Percentiles rank a stretch among this genome's conserved stretches.
phyloP scores from a whole-genome alignment of 2,888 invertebrate genomes.

The Quadriops clusia region DNA sequence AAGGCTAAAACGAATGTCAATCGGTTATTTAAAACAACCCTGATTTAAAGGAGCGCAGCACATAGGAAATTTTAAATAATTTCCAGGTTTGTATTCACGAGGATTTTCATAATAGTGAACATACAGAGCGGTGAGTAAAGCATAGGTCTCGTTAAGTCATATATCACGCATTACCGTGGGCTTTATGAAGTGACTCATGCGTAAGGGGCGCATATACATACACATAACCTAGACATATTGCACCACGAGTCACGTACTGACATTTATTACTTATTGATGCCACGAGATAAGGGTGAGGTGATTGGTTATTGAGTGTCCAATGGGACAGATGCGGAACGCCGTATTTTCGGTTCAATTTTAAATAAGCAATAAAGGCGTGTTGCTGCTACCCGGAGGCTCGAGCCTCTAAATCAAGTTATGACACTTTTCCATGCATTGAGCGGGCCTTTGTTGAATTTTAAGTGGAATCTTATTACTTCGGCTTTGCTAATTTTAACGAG shows the following conservation, averaged over 20 bases:
- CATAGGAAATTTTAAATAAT: too few relatives aligned
- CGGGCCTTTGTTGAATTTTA: constrained; percentile 24
- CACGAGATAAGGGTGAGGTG: constrained; percentile 22
- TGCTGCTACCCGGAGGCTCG: constrained; percentile 21
- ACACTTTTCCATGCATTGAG: constrained; percentile 21
- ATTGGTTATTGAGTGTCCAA: constrained; percentile 30
- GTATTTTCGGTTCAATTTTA: constrained; percentile 13
- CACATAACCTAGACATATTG: constrained; percentile 19
- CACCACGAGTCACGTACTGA: constrained; percentile 16
- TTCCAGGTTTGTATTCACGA: too few relatives aligned
- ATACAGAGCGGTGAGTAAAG: too few relatives aligned
- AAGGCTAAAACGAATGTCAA: too few relatives aligned
- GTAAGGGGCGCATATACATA: constrained; percentile 26
- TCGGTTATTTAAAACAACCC: too few relatives aligned
- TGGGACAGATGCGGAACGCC: constrained; percentile 26
- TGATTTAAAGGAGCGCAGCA: too few relatives aligned
- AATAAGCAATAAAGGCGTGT: constrained; percentile 20
- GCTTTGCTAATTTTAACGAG: constrained; percentile 16
- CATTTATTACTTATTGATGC: constrained; percentile 30
- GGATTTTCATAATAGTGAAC: too few relatives aligned
- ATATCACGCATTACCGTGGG: constrained; percentile 28
- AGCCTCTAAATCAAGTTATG: constrained; percentile 29
- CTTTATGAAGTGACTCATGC: constrained; percentile 29
- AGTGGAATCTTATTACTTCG: constrained; percentile 24
- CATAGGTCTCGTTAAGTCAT: constrained; percentile 25